Evolutionary conservation across 2,797 vertebrate species (phyloP).

Genomic region (Erithacus rubecula): DNA sequence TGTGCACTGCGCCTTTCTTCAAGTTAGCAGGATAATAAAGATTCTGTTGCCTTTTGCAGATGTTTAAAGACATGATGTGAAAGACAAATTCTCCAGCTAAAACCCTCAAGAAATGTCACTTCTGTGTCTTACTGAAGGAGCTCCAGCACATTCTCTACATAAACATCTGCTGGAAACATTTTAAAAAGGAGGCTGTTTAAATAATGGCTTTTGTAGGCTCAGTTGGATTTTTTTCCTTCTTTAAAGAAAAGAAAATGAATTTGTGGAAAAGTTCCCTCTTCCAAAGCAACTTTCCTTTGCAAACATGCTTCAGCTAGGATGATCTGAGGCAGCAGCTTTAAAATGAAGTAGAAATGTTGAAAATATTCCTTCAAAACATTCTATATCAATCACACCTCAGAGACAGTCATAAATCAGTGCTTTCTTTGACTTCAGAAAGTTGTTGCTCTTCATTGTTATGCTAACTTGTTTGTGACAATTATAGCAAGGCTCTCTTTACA

Average conservation of each 20-base stretch:
- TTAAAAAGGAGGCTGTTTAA: constrained; percentile 66
- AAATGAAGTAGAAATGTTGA: neutral
- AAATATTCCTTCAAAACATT: constrained; percentile 15
- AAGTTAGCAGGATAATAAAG: constrained; percentile 72
- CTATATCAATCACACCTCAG: constrained; percentile 55
- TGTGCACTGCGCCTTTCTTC: constrained; percentile 49
- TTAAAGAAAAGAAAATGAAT: constrained; percentile 60
- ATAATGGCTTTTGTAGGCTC: constrained; percentile 64
- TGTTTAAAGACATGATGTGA: constrained; percentile 76
- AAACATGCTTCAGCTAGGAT: neutral
- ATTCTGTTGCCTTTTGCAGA: constrained; percentile 74
- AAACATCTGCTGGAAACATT: constrained; percentile 74
- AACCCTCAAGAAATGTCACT: constrained; percentile 80
- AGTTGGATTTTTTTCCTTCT: neutral
- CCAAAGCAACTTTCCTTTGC: constrained; percentile 36
- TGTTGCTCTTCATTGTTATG: constrained; percentile 47
- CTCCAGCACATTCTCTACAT: constrained; percentile 60
- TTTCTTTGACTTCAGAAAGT: constrained; percentile 58
- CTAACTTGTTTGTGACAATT: constrained; percentile 67
- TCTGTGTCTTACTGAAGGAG: constrained; percentile 71
- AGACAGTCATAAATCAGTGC: constrained; percentile 57
- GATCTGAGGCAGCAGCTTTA: constrained; percentile 17
- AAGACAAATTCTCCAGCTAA: constrained; percentile 74
- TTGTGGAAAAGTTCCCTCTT: constrained; percentile 42
- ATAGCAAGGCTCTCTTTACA: constrained; percentile 62